Base-by-base conservation (phyloP, 2,888 invertebrate species). In the Gasteruption jaculator region DNA sequence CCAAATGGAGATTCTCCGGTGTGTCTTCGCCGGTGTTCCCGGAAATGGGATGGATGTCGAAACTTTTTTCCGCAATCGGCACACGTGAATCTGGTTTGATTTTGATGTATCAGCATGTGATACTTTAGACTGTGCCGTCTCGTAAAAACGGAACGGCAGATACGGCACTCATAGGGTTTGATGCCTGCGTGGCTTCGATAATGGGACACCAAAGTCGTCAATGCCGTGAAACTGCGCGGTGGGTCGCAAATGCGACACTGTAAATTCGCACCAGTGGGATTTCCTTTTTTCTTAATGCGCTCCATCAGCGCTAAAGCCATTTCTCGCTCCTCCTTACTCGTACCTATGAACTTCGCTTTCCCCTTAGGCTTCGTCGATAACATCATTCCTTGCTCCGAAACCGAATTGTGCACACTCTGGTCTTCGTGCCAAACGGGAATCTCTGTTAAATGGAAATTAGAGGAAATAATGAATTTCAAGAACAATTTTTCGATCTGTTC, bases 161-260 rank as follows among this genome's bases (percentile, higher is more conserved):
- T 73, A 35, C 73, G 70, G 61, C 79, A 80, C 46, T 76, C 74
- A 53, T 76, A 79, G 2, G 79, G 79, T 56, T 79, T 79, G 52
- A 80, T 78, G 25, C 78, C 78, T 63, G 78, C 79, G 60, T 79
- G 79, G 55, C 78, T 78, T 21, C 78, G 68, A 56, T 79, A 79
- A 58, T 79, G 79, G 25, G 77, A 77, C 50, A 78, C 75, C 10
- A 79, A 68, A 3, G 78, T 78, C 15, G 79, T 78, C 12, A 74
- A 74, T 5, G 79, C 78, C 4, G 79, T 79, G 53, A 79, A 79
- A 31, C 72, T 73, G 40, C 78, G 74, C 6, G 74, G 71, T 6
- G 74, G 74, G 46, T 73, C 70, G 51, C 79, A 79, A 37, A 79
- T 78, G 50, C 74, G 73, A 59, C 79, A 79, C 40, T 73, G 71